Evolutionary conservation across 2,888 invertebrate genomes (phyloP), one percentile per base, ranked within the genome.

Genomic region (Catocala sponsa): DNA sequence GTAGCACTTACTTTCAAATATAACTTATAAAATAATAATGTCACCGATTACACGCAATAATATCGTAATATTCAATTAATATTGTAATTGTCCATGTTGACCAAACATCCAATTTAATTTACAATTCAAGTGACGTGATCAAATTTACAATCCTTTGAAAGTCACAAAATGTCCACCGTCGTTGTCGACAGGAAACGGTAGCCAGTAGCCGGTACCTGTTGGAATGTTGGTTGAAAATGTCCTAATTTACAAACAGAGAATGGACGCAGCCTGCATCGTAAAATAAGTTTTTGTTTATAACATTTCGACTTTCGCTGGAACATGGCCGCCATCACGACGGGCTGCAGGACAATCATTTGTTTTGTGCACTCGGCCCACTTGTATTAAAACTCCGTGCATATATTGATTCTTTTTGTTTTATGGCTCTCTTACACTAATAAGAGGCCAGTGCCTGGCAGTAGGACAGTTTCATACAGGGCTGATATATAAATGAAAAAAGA

Each of bases 301-400:
- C 65, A 68, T 62, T 64, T 68, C 68, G 61, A 84, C 84, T 85
- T 85, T 85, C 85, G 83, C 85, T 83, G 62, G 64, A 72, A 69
- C 63, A 61, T 25, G 25, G 4, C 25, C 68, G 73, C 66, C 58
- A 46, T 41, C 4, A n/a, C 10, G 5, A 25, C 53, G 46, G 42
- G 50, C 12, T 32, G 72, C 72, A 78, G 78, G 78, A 80, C 76
- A 68, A 74, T 32, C 63, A 68, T 71, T 76, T 72, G 66, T 72
- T 75, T 79, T 76, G 72, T 74, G 68, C 65, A 60, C 32, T 66
- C 42, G 65, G 55, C 46, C 48, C 59, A 79, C 78, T 71, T 63
- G 68, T 48, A 55, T 78, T 51, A 70, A 63, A 69, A 71, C 52
- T 55, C 47, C 12, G 11, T 7, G 9, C 50, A 44, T 64, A 13